Base-by-base conservation (phyloP, 2,797 vertebrate species). In the Malacoraja senta region DNA sequence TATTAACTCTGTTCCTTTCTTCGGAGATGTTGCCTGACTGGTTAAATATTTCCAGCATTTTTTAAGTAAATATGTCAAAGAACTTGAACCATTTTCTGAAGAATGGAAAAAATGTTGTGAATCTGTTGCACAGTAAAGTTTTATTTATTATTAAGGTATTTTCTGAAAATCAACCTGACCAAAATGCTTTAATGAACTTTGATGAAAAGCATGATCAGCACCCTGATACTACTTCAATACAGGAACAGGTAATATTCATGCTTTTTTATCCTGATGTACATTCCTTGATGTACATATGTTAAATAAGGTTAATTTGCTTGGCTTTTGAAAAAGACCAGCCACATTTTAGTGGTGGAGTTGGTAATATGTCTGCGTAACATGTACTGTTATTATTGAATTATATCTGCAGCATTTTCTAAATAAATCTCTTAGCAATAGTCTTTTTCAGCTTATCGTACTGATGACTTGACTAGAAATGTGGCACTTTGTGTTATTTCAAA, bases 121-220 rank as follows among this genome's bases (percentile, higher is more conserved):
- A 68, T 15, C 84, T 35, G 61, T 88, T 88, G 29, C 61, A 65
- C 61, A 88, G 10, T 32, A 32, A 88, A 65, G 61, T 68, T 32
- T 2, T 44, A 81, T 95, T 94, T 94, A 93, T 94, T 1, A 96
- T 96, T 93, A 94, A 97, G 96, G 94, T 93, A 92, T 93, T 90
- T 94, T n/a, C 93, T 94, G 95, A 95, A 94, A 97, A 97, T 38
- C 13, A 13, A 76, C 3, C 71, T 53, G 65, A 58, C 90, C 90
- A 92, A 95, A 96, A 94, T 94, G 96, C 97, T 95, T 96, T 97
- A 95, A 96, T 97, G 94, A 96, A 97, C 95, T 97, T 97, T 94
- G 98, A 98, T 95, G 97, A 98, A 96, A 97, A 97, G 94, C 97
- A 98, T 94, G 97, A 99, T 94, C 98, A 99, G 96, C 98, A 99